Conservation (phyloP, 1,140 invertebrate genomes). For the Delia radicum region DNA sequence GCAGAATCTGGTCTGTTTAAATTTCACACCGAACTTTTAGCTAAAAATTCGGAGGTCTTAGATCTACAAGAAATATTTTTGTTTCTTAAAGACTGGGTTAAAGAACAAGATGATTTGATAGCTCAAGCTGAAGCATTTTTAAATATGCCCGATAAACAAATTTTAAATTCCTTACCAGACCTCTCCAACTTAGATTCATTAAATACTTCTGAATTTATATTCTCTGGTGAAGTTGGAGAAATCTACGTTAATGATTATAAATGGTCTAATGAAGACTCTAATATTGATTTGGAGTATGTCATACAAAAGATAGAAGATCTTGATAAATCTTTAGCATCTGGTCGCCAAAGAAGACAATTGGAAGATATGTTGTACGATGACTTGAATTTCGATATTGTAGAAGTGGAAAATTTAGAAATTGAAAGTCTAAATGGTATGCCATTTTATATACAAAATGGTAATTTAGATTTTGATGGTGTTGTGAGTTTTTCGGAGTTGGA, state of each 20-base stretch:
- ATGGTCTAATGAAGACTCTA: slow-evolving; percentile 38
- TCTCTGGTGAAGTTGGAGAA: slow-evolving; percentile 35
- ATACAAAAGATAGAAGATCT: slow-evolving; percentile 37
- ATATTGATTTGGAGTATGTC: slow-evolving; percentile 32
- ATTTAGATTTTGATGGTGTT: slow-evolving; percentile 36
- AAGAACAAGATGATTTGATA: slow-evolving; percentile 38
- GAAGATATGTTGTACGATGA: slow-evolving; percentile 31
- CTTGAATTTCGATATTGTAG: slow-evolving; percentile 39
- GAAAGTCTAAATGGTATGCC: slow-evolving; percentile 38
- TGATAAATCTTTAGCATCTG: slow-evolving; percentile 16
- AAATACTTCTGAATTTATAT: slow-evolving; percentile 31
- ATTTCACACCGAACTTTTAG: slow-evolving; percentile 40
- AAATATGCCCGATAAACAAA: neutral
- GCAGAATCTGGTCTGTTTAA: slow-evolving; percentile 44
- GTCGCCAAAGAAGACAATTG: slow-evolving; percentile 34
- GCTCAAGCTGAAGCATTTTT: slow-evolving; percentile 29
- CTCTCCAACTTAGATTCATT: slow-evolving; percentile 27
- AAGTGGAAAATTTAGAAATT: slow-evolving; percentile 33
- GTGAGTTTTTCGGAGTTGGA: slow-evolving; percentile 37
- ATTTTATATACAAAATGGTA: slow-evolving; percentile 41
- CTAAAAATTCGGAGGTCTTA: slow-evolving; percentile 45
- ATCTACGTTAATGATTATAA: slow-evolving; percentile 37
- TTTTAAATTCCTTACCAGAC: neutral
- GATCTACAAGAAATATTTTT: slow-evolving; percentile 47
- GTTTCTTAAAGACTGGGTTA: slow-evolving; percentile 45